These are phyloP conservation scores for Caenorhabditis sulstoni DNA, from an alignment of 2,888 invertebrate species.

Conservation along the genomic window DNA sequence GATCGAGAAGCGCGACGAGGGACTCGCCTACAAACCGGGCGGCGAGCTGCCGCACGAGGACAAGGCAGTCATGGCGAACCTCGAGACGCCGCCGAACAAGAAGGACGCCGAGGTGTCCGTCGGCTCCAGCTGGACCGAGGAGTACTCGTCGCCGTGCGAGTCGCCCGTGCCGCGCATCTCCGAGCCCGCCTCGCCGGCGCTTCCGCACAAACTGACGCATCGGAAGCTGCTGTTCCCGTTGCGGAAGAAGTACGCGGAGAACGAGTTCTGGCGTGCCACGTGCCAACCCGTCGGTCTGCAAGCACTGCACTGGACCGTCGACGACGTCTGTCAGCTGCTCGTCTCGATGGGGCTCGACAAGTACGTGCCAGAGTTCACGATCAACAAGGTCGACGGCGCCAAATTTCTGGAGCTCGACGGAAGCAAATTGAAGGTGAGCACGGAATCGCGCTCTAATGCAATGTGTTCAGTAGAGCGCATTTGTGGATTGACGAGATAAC, in stretches of 20 bases:
- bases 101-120: conserved; percentile 68
- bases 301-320: conserved; percentile 79
- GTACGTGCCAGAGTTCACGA: conserved; percentile 90
- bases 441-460: not conserved
- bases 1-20: conserved; percentile 61
- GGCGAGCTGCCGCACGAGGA: conserved; percentile 69
- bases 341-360: conserved; percentile 87
- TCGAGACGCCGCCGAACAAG: conserved; percentile 47
- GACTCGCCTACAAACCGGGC: conserved; percentile 64
- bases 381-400: conserved; percentile 91
- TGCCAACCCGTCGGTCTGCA: conserved; percentile 72
- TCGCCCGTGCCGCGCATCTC: conserved; percentile 77
- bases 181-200: conserved; percentile 78
- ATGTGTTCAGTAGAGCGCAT: too few species aligned
- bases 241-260: conserved; percentile 74
- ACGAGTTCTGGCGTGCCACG: conserved; percentile 79
- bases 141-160: conserved; percentile 72
- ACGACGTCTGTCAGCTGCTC: conserved; percentile 79
- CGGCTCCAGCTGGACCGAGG: conserved; percentile 64
- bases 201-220: conserved; percentile 77
- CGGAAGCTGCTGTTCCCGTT: conserved; percentile 78
- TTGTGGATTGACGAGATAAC: too few species aligned
- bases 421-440: conserved; percentile 88
- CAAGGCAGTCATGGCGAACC: conserved; percentile 72
- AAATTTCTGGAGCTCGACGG: conserved; percentile 91